A percentile compares a stretch with the other conserved stretches of the same genome.
Evolutionary conservation across 2,797 vertebrate genomes (phyloP).

Genomic region (Peromyscus aztecus): DNA sequence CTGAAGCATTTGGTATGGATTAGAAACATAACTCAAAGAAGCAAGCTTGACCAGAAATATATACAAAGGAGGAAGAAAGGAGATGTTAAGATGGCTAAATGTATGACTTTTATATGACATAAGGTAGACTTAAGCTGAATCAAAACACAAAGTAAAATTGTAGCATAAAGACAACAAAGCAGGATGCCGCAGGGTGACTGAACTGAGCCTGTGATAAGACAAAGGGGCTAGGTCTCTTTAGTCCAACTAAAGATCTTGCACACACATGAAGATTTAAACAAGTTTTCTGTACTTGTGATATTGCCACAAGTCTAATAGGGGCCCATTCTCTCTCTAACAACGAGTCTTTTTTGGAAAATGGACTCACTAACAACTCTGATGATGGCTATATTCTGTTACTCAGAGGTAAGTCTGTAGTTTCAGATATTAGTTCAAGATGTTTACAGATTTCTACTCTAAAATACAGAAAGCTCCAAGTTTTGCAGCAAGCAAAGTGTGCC

Average conservation of each 20-base stretch:
- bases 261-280: not conserved
- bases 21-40: not conserved
- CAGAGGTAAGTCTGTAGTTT: not conserved
- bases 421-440: not conserved
- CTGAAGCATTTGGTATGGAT: not conserved
- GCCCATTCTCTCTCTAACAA: not conserved
- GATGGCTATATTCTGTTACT: not conserved
- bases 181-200: not conserved
- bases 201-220: not conserved
- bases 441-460: not conserved
- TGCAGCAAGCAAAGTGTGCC: not conserved
- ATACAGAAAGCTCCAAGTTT: not conserved
- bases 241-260: not conserved
- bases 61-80: not conserved
- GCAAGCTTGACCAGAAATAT: not conserved
- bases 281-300: not conserved
- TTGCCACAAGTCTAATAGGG: not conserved
- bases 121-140: slow-evolving; percentile 7
- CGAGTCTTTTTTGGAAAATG: not conserved
- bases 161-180: slow-evolving; percentile 6
- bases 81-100: not conserved
- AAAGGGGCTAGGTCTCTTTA: not conserved
- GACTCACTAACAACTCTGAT: not conserved
- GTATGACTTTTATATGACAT: not conserved
- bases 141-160: not conserved